A percentile compares a stretch with the other conserved stretches of the same genome.
These are phyloP conservation scores for Sinopyrophorus schimmeli DNA, from an alignment of 2,888 invertebrate genomes.

Conservation along the genomic window DNA sequence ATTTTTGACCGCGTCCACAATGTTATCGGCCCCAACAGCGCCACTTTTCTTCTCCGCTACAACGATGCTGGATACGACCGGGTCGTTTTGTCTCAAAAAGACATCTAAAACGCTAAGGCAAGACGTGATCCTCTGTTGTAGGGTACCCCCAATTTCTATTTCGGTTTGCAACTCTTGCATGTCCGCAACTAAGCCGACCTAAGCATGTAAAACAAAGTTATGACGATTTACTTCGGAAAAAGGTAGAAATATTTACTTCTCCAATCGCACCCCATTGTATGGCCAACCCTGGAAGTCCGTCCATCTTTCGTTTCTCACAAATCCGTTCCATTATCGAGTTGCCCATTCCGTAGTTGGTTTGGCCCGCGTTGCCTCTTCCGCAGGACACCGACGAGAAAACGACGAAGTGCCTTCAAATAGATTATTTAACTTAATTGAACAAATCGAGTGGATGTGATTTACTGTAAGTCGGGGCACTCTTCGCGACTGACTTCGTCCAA, in stretches of 20 bases:
- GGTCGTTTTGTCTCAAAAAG: conserved; percentile 67
- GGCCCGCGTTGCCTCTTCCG: conserved; percentile 89
- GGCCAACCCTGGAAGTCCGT: conserved; percentile 77
- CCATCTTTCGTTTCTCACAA: conserved; percentile 71
- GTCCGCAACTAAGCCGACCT: conserved; percentile 69
- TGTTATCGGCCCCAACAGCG: conserved; percentile 64
- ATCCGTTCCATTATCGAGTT: conserved; percentile 90
- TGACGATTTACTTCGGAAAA: too few species aligned
- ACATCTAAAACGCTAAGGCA: conserved; percentile 67
- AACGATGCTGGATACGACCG: conserved; percentile 81
- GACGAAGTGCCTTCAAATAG: conserved; percentile 70
- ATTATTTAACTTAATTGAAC: background rate
- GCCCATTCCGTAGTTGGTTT: conserved; percentile 88
- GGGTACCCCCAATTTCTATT: conserved; percentile 61
- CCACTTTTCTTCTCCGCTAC: conserved; percentile 79
- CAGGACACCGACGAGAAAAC: conserved; percentile 91
- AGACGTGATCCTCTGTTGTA: conserved; percentile 68
- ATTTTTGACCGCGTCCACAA: conserved; percentile 74
- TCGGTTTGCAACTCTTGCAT: conserved; percentile 31
- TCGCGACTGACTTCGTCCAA: conserved; percentile 70
- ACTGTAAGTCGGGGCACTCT: conserved; percentile 59
- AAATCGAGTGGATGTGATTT: conserved; percentile 12
- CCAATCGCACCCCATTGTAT: conserved; percentile 94
- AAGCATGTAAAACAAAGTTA: conserved; percentile 19
- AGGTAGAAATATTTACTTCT: conserved; percentile 70